These are phyloP conservation scores for Leptura quadrifasciata DNA, from an alignment of 2,888 invertebrate species.

Conservation along the genomic window DNA sequence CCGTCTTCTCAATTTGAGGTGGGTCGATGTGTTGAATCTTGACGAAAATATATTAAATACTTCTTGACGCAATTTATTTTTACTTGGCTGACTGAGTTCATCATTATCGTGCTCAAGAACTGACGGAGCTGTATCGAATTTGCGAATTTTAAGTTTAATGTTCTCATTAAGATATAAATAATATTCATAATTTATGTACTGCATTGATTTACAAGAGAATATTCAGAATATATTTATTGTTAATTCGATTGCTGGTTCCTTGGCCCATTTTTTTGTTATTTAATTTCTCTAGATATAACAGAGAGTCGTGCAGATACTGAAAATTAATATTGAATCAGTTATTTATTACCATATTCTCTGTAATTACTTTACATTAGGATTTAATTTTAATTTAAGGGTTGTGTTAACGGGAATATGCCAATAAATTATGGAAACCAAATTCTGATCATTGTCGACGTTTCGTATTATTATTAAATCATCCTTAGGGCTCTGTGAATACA, in stretches of 20 bases:
- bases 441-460: no score
- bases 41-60: conserved; percentile 64
- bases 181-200: neutral
- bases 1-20: conserved; percentile 57
- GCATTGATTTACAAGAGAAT: neutral
- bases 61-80: conserved; percentile 62
- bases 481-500: no score
- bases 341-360: neutral
- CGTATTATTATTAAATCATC: no score
- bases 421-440: no score
- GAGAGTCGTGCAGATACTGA: neutral
- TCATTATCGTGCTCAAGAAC: conserved; percentile 33
- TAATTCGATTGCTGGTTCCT: neutral
- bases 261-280: neutral
- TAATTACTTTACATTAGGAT: neutral
- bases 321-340: neutral
- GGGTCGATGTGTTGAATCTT: conserved; percentile 57
- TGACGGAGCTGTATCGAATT: neutral
- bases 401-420: no score
- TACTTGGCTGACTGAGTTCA: conserved; percentile 38
- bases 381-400: neutral
- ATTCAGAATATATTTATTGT: neutral
- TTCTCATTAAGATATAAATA: neutral
- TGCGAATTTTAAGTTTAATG: neutral
- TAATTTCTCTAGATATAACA: neutral